These are phyloP conservation scores for Syrphus vitripennis DNA, from an alignment of 2,888 invertebrate species.

Conservation along the genomic window DNA sequence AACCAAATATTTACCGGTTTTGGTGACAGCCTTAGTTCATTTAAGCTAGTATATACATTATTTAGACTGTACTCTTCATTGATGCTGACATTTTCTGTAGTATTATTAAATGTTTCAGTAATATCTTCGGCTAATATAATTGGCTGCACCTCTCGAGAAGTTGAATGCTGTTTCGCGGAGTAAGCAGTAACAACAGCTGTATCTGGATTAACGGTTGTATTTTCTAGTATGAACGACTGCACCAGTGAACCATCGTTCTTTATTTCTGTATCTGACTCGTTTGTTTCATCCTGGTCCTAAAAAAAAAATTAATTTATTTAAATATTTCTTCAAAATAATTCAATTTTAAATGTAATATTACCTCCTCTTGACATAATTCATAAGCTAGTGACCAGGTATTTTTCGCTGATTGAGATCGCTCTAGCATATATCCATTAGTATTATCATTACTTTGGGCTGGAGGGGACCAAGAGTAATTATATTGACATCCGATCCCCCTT, in stretches of 20 bases:
- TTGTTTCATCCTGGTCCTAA: conserved; percentile 80
- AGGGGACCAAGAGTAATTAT: conserved; percentile 96
- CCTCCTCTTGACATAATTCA: conserved; percentile 88
- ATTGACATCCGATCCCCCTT: conserved; percentile 84
- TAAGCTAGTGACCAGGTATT: conserved; percentile 91
- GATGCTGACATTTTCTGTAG: conserved; percentile 47
- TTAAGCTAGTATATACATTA: conserved; percentile 76
- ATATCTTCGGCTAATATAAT: conserved; percentile 68
- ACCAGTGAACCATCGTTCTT: conserved; percentile 76
- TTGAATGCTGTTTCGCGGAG: conserved; percentile 30
- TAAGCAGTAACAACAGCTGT: conserved; percentile 2
- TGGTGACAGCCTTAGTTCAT: conserved; percentile 76
- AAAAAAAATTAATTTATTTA: conserved; percentile 23
- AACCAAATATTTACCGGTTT: conserved; percentile 77
- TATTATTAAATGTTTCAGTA: conserved; percentile 69
- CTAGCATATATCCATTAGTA: conserved; percentile 96
- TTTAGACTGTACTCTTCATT: conserved; percentile 76
- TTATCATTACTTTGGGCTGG: conserved; percentile 97
- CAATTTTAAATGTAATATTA: too few relatives aligned
- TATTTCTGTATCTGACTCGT: conserved; percentile 80
- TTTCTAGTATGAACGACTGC: conserved; percentile 59
- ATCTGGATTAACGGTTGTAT: conserved; percentile 24
- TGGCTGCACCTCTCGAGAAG: conserved; percentile 54
- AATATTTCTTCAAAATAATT: conserved; percentile 1
- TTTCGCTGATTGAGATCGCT: conserved; percentile 95